Percentiles rank a stretch among this genome's conserved stretches.
Evolutionary conservation across 2,888 invertebrate genomes (phyloP).

Genomic region (Plebejus melissa): DNA sequence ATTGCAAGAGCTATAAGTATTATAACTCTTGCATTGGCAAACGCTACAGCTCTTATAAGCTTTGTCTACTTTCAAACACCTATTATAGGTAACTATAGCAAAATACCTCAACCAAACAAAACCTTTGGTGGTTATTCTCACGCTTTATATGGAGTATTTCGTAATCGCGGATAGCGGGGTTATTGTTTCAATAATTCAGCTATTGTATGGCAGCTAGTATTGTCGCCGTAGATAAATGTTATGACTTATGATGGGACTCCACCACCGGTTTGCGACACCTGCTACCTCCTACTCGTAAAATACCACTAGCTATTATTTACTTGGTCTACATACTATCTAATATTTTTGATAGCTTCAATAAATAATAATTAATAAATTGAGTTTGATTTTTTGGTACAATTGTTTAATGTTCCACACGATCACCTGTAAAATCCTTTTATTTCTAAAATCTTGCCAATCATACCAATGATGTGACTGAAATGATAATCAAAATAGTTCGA

Average conservation of each 20-base stretch:
- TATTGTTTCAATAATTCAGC: slow-evolving; percentile 76
- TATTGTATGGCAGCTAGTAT: slow-evolving; percentile 68
- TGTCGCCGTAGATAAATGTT: slow-evolving; percentile 64
- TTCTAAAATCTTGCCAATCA: too few species aligned
- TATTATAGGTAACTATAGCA: not conserved
- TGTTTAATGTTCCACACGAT: not conserved
- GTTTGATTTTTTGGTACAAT: not conserved
- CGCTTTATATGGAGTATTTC: slow-evolving; percentile 67
- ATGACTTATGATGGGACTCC: slow-evolving; percentile 39
- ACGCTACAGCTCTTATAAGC: too few species aligned
- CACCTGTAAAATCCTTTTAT: not conserved
- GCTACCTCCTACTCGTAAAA: not conserved
- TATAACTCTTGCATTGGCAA: too few species aligned
- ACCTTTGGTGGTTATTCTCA: slow-evolving; percentile 54
- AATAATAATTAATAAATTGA: too few species aligned
- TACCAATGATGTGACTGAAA: too few species aligned
- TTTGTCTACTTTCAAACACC: not conserved
- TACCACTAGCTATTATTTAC: not conserved
- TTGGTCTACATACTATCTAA: not conserved
- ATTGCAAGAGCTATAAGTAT: not conserved
- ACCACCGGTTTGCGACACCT: slow-evolving; percentile 19
- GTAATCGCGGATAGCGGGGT: slow-evolving; percentile 69
- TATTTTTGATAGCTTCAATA: too few species aligned
- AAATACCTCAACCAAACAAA: slow-evolving; percentile 7
- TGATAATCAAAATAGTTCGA: too few species aligned